Base-by-base conservation (phyloP, 2,797 vertebrate species). In the Epinephelus coioides region DNA sequence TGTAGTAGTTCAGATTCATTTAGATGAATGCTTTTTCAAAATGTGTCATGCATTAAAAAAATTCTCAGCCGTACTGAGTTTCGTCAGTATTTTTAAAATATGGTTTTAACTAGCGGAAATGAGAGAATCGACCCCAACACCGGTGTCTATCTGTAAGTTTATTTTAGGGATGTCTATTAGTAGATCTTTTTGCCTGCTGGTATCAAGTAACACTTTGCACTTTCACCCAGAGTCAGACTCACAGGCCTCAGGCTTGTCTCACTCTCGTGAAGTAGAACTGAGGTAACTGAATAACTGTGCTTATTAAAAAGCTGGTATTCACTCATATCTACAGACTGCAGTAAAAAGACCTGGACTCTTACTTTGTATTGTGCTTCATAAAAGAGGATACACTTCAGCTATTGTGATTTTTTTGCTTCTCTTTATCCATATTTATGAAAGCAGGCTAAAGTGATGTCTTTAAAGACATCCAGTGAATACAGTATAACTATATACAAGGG, bases 91-190 rank as follows among this genome's bases (percentile, higher is more conserved):
- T 75, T 64, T 78, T 38, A 5, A 79, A 76, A 70, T 46, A 47
- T 43, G 3, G 8, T 65, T 49, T 71, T 46, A 67, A 61, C 25
- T 19, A 55, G 27, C 55, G 18, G 21, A 65, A 77, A 76, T 65
- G 50, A 82, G 46, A 69, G 21, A 69, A 67, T 43, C 17, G 40
- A 78, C n/a, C 23, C 61, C 44, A 53, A 60, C 74, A 25, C 43
- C 38, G n/a, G 54, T 75, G 62, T 69, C 66, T 76, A 40, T 78
- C 59, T 70, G 69, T 79, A 49, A 79, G 89, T 92, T 85, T 94
- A 94, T 94, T 94, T 94, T 90, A 60, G 85, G 87, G 63, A 2
- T 2, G 23, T 91, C 92, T 94, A 94, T 95, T 93, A 68, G 77
- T 88, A 86, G 92, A 86, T 73, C 61, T 80, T 85, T 83, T 86